Evolutionary conservation across 2,113 vertebrate species (phyloP), one percentile per base, ranked within the genome.

Genomic region (Scartelaos histophorus): DNA sequence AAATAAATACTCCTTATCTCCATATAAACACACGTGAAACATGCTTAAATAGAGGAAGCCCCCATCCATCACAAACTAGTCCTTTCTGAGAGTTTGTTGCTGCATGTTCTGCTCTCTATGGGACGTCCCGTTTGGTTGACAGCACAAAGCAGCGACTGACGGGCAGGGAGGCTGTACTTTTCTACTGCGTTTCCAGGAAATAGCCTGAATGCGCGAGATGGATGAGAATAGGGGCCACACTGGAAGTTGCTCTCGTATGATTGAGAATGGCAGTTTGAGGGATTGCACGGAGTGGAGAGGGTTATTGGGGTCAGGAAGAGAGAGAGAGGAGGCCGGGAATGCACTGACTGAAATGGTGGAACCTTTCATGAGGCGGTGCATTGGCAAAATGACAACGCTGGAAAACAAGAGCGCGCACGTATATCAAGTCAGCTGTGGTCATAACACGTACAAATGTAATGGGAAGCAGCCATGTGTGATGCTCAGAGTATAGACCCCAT

Each of bases 41-140:
- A 46, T 51, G 73, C 66, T 75, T 64, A 15, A 80, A 76, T 71
- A 68, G 62, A 47, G 38, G 29, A 5, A 49, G 79, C 57, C 70
- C 68, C 74, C 65, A 81, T 73, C 67, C 69, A 34, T 54, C n/a
- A 54, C 19, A n/a, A 54, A 21, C 6, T 80, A 80, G 79, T 84
- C 82, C 66, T 66, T 61, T 62, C 43, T 46, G 72, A 70, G 69
- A 64, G 34, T 35, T 19, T 81, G 5, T n/a, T 4, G 17, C 34
- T 29, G 54, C 61, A 34, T 62, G 76, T 38, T 83, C 61, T 65
- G 16, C 17, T 1, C 61, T 65, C 29, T 0, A 9, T 68, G 58
- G 73, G 60, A 69, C 62, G 62, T 72, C 29, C 34, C 47, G 56
- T 67, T 34, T 21, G 38, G 66, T 67, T 77, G 35, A 81, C 60